Conservation (phyloP, 2,888 invertebrate species). For the Abrostola triplasia region DNA sequence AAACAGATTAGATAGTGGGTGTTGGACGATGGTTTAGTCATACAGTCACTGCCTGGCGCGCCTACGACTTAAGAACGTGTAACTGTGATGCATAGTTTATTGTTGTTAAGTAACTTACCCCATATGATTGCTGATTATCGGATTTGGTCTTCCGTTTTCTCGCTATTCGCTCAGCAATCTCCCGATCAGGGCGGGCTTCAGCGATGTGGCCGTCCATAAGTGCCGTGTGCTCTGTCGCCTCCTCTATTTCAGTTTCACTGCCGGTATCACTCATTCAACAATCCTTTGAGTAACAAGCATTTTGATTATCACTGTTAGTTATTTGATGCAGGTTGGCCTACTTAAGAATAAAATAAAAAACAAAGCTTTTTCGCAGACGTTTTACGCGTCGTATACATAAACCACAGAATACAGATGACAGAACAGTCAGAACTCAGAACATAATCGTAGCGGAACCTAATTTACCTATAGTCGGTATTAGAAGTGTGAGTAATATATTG, state of each 20-base stretch:
- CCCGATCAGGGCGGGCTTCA: slow-evolving; percentile 89
- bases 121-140: slow-evolving; percentile 85
- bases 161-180: slow-evolving; percentile 84
- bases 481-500: no score
- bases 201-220: slow-evolving; percentile 96
- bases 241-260: slow-evolving; percentile 89
- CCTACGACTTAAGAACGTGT: background rate
- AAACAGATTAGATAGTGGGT: slow-evolving; percentile 46
- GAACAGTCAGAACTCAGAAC: no score
- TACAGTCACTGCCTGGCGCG: background rate
- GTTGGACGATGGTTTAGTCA: slow-evolving; percentile 26
- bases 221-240: slow-evolving; percentile 92
- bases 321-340: slow-evolving; percentile 12
- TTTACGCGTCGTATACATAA: background rate
- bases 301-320: slow-evolving; percentile 51
- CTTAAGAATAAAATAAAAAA: slow-evolving; percentile 24
- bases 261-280: slow-evolving; percentile 81
- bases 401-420: no score
- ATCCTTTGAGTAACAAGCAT: slow-evolving; percentile 63
- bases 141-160: slow-evolving; percentile 88
- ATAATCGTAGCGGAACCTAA: no score
- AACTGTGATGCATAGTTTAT: background rate
- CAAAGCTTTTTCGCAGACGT: slow-evolving; percentile 20
- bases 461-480: no score
- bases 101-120: slow-evolving; percentile 74